These are phyloP conservation scores for Prionailurus bengalensis DNA, from an alignment of 2,113 vertebrate species.

Conservation along the genomic window DNA sequence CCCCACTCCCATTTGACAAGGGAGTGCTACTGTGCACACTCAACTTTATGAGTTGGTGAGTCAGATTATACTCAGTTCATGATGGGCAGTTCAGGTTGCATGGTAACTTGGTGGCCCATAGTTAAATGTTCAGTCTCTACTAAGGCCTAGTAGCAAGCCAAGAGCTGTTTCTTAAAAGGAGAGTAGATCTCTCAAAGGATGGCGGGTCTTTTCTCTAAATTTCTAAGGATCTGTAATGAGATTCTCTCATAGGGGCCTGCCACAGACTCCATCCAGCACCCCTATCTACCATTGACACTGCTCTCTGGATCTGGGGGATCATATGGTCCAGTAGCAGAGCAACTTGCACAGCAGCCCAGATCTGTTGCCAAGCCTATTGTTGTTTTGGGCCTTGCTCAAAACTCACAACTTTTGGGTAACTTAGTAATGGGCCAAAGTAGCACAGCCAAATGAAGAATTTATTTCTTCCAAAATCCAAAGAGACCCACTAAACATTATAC, in stretches of 20 bases:
- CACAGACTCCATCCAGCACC: neutral
- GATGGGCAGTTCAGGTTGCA: neutral
- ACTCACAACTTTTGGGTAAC: neutral
- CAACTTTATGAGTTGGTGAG: neutral
- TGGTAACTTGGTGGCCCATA: neutral
- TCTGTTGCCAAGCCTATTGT: neutral
- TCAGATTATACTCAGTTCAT: neutral
- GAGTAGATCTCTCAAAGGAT: neutral
- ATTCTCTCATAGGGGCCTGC: neutral
- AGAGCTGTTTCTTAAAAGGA: neutral
- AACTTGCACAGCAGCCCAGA: neutral
- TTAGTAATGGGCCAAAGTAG: neutral
- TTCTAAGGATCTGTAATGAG: neutral
- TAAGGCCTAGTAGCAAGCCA: neutral
- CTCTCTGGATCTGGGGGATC: neutral
- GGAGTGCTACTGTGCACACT: neutral
- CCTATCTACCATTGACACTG: neutral
- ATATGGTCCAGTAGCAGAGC: neutral
- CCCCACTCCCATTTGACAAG: neutral
- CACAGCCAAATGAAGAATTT: neutral
- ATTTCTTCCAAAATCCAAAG: neutral
- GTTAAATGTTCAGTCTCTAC: neutral
- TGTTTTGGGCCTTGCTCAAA: neutral
- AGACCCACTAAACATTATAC: neutral
- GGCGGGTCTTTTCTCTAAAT: neutral